phyloP scores from a whole-genome alignment of 2,888 invertebrate genomes.

The Erebia ligea region DNA sequence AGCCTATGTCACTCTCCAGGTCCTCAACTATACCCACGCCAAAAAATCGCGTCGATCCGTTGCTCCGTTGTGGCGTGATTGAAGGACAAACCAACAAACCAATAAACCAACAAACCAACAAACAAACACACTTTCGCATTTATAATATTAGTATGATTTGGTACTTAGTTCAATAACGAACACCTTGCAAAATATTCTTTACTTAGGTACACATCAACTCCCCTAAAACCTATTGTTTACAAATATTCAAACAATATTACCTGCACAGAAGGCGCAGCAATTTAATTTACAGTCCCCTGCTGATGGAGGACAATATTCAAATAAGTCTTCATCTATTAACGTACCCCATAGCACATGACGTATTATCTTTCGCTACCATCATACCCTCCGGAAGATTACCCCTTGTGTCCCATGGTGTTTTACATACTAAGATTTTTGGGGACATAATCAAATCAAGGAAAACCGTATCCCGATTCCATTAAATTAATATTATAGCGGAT shows the following conservation, averaged over 20 bases:
- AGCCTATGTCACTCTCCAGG: no score
- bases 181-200: neutral
- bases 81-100: no score
- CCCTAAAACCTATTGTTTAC: slow-evolving; percentile 37
- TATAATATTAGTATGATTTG: no score
- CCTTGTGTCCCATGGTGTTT: slow-evolving; percentile 43
- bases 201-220: slow-evolving; percentile 16
- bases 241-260: slow-evolving; percentile 47
- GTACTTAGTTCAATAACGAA: neutral
- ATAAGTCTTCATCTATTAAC: slow-evolving; percentile 81
- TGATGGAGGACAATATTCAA: slow-evolving; percentile 78
- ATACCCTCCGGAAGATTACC: slow-evolving; percentile 59
- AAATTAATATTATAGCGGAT: slow-evolving; percentile 35
- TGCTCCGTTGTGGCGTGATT: no score
- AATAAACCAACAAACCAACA: no score
- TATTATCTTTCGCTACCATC: slow-evolving; percentile 75
- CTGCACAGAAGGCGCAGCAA: slow-evolving; percentile 66
- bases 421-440: slow-evolving; percentile 47
- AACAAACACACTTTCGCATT: no score
- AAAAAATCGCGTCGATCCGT: no score
- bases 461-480: slow-evolving; percentile 31
- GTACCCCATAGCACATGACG: slow-evolving; percentile 74
- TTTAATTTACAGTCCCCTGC: slow-evolving; percentile 78
- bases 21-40: no score
- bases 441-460: slow-evolving; percentile 43